phyloP scores from a whole-genome alignment of 37 sponge, comb jelly and placozoan genomes.

The Tethya wilhelma region DNA sequence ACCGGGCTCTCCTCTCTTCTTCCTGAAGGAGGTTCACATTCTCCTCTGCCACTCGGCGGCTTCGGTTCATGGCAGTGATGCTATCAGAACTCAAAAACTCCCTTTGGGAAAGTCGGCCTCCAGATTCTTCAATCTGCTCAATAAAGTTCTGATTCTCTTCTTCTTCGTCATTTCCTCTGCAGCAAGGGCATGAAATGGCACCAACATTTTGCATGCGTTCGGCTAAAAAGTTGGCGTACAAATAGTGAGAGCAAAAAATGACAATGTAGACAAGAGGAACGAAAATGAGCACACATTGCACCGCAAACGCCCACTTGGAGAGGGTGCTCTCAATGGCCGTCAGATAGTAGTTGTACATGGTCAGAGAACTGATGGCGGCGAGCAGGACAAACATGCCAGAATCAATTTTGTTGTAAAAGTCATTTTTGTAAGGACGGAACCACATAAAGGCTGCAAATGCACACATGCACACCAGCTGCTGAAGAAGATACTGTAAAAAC shows the following conservation, averaged over 20 bases:
- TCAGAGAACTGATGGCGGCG: slow-evolving; percentile 31
- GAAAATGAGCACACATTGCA: slow-evolving; percentile 33
- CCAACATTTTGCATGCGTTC: neutral
- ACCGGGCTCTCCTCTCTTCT: no score
- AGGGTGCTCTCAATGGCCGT: neutral
- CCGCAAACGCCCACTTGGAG: neutral
- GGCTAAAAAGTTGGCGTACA: no score
- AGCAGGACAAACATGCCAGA: slow-evolving; percentile 49
- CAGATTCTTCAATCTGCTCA: no score
- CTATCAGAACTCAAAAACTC: no score
- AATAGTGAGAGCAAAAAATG: neutral
- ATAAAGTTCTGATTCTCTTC: no score
- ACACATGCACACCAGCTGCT: slow-evolving; percentile 18
- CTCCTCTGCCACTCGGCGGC: no score
- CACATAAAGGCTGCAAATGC: slow-evolving; percentile 26
- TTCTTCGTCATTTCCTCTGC: no score
- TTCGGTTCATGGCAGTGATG: no score
- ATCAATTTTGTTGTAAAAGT: slow-evolving; percentile 57
- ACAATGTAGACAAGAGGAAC: slow-evolving; percentile 42
- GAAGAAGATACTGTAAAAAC: slow-evolving; percentile 27
- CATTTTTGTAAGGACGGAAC: slow-evolving; percentile 65
- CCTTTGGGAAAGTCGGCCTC: no score
- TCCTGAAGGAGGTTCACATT: no score
- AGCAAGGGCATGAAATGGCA: no score
- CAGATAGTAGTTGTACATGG: slow-evolving; percentile 48